Percentiles rank a stretch among this genome's conserved stretches.
phyloP scores from a whole-genome alignment of 2,888 invertebrate species.

The Notodonta ziczac region DNA sequence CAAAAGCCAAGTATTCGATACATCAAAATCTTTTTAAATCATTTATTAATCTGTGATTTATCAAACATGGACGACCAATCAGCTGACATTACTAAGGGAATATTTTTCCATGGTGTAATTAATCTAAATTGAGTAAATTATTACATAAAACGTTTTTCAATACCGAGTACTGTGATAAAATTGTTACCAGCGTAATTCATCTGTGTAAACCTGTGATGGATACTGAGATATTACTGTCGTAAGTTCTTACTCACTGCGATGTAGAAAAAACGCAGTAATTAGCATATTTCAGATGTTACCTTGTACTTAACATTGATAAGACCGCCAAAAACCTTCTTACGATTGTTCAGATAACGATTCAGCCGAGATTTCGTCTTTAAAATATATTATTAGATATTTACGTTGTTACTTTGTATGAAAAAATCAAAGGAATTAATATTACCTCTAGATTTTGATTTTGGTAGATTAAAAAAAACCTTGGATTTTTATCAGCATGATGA shows the following conservation, averaged over 20 bases:
- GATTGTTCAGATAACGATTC: neutral
- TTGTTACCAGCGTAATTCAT: slow-evolving; percentile 36
- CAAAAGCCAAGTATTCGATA: slow-evolving; percentile 6
- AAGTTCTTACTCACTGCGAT: slow-evolving; percentile 33
- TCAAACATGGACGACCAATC: slow-evolving; percentile 63
- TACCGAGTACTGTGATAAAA: slow-evolving; percentile 38
- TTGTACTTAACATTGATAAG: slow-evolving; percentile 46
- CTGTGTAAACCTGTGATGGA: slow-evolving; percentile 44
- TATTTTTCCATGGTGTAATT: slow-evolving; percentile 73
- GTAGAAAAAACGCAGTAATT: slow-evolving; percentile 16
- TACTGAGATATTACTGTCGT: slow-evolving; percentile 38
- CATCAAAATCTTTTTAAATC: neutral
- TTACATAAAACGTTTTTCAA: slow-evolving; percentile 72
- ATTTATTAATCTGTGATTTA: slow-evolving; percentile 16
- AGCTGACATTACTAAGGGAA: slow-evolving; percentile 73
- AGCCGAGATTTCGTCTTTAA: neutral
- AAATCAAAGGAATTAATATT: too few species aligned
- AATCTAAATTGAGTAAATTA: slow-evolving; percentile 66
- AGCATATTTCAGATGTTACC: slow-evolving; percentile 27
- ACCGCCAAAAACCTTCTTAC: slow-evolving; percentile 22
- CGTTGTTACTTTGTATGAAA: neutral
- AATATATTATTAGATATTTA: neutral
- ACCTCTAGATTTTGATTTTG: too few species aligned
- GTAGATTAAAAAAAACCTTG: too few species aligned
- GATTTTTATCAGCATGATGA: too few species aligned